Evolutionary conservation across 1,140 invertebrate genomes (phyloP).

Genomic region (Trichonephila clavipes): DNA sequence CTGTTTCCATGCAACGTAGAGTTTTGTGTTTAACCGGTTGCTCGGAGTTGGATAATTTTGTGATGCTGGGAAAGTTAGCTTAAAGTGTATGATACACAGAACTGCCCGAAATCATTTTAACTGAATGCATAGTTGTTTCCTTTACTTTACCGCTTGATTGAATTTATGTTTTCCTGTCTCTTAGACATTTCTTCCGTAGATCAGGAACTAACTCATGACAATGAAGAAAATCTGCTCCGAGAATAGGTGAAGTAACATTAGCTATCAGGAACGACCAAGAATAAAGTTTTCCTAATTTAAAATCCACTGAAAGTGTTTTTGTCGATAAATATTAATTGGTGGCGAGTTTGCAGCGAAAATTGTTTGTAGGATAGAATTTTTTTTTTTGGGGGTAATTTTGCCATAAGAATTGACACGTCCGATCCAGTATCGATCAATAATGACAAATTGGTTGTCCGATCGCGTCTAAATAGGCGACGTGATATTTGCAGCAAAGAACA

Average conservation of each 20-base stretch:
- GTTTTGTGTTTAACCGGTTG: neutral
- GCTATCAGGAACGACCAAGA: neutral
- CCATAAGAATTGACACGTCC: too few species aligned
- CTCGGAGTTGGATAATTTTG: neutral
- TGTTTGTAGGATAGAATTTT: too few species aligned
- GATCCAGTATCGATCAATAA: too few species aligned
- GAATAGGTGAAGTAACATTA: neutral
- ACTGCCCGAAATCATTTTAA: neutral
- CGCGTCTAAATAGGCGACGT: too few species aligned
- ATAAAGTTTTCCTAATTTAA: neutral
- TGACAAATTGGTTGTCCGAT: too few species aligned
- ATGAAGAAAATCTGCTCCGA: neutral
- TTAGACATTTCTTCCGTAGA: neutral
- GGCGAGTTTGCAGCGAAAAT: too few species aligned
- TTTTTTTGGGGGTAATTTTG: too few species aligned
- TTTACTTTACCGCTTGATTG: neutral
- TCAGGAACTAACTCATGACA: neutral
- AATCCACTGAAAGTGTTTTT: neutral
- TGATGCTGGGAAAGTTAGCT: neutral
- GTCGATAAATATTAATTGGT: too few species aligned
- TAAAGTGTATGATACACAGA: neutral
- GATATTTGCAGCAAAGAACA: too few species aligned
- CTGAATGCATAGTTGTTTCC: neutral
- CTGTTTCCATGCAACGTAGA: neutral
- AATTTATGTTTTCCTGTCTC: neutral